These are phyloP conservation scores for Myrmecophaga tridactyla DNA, from an alignment of 2,113 vertebrate genomes.

Conservation along the genomic window DNA sequence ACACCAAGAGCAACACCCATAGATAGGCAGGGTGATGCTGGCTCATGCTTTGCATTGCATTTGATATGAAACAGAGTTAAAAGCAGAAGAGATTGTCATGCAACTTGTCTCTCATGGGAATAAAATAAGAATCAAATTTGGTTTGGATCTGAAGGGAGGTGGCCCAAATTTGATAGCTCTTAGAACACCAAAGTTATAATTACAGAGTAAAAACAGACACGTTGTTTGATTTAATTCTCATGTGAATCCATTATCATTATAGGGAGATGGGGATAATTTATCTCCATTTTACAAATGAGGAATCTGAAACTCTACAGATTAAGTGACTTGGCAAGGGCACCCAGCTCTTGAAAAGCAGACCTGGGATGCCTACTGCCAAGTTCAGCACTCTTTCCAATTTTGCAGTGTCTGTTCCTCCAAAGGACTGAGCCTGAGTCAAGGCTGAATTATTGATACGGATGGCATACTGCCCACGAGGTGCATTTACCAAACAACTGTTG, in stretches of 20 bases:
- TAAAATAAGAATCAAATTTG: not conserved
- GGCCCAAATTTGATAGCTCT: not conserved
- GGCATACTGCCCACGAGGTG: not conserved
- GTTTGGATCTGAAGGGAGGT: not conserved
- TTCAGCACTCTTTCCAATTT: not conserved
- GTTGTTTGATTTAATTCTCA: not conserved
- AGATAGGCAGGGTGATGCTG: not conserved
- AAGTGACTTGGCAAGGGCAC: not conserved
- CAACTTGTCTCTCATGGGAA: not conserved
- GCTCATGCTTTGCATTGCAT: not conserved
- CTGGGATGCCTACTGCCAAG: not conserved
- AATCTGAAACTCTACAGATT: not conserved
- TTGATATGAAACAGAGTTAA: not conserved
- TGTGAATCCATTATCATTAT: not conserved
- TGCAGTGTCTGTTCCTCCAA: not conserved
- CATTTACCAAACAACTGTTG: not conserved
- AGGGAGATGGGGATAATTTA: not conserved
- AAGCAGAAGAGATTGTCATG: not conserved
- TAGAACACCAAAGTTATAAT: not conserved
- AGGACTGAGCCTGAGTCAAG: not conserved
- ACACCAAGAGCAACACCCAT: not conserved
- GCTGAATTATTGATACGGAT: not conserved
- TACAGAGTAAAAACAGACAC: not conserved
- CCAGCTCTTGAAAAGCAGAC: fast-evolving
- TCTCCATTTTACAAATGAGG: conserved; percentile 13